Base-by-base conservation (phyloP, 2,113 vertebrate species). In the Xiphophorus hellerii region DNA sequence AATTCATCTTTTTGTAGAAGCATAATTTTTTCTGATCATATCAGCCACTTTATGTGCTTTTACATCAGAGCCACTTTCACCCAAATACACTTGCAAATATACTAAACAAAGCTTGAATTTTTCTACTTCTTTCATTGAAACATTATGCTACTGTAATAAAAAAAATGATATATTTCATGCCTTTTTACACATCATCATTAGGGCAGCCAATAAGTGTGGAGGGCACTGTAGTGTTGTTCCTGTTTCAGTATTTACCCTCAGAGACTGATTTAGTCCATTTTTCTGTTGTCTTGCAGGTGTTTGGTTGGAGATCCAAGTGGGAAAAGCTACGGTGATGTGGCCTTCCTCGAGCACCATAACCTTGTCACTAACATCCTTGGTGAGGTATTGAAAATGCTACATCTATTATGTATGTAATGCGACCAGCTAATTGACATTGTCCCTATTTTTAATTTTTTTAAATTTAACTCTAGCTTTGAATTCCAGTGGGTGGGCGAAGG, bases 281-380 rank as follows among this genome's bases (percentile, higher is more conserved):
- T 4, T 29, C 44, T 11, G 17, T 3, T 69, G 10, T 3, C 60
- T 5, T 35, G 58, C 28, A 92, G 97, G 84, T 97, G 97, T 79
- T 89, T 97, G 66, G 93, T 97, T 84, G 97, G 97, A 82, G 96
- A 96, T 88, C 89, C 84, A 69, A 95, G 84, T 76, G 95, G 96
- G 60, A 96, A 94, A 87, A 97, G 94, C 88, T 96, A 95, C 0
- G 97, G 96, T 25, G 97, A 97, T 27, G 95, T 97, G 58, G 96
- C 96, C 74, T 96, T 97, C 74, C 86, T 97, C 58, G 96, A 97
- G 86, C 95, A 97, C 37, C 94, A 95, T 75, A 96, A 94, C 80
- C 91, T 97, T 37, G 93, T 94, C 30, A 84, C 88, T 72, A 97
- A 97, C 88, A 96, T 97, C 83, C 68, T 94, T 62, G 91, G 97